Evolutionary conservation across 2,888 invertebrate species (phyloP).

Genomic region (Myopa tessellatipennis): DNA sequence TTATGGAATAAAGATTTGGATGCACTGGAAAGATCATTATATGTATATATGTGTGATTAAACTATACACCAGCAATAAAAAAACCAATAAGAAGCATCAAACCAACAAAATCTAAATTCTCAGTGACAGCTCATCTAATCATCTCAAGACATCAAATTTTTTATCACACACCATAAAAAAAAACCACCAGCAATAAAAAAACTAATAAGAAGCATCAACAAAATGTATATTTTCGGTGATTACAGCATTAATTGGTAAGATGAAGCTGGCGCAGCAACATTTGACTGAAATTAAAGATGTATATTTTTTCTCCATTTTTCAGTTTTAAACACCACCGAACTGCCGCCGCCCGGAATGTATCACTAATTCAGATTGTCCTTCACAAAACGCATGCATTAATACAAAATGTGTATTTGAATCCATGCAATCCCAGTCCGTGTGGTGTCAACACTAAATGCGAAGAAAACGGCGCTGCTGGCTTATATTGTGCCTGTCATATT

Average conservation of each 20-base stretch:
- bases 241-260: slow-evolving; percentile 76
- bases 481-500: slow-evolving; percentile 74
- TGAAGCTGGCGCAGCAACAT: not conserved
- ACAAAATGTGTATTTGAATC: slow-evolving; percentile 70
- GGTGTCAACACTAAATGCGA: slow-evolving; percentile 79
- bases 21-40: too few species aligned
- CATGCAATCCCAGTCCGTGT: slow-evolving; percentile 71
- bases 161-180: slow-evolving; percentile 68
- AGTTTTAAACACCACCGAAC: slow-evolving; percentile 76
- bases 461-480: slow-evolving; percentile 78
- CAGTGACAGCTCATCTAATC: too few species aligned
- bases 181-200: too few species aligned
- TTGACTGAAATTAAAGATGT: not conserved
- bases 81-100: too few species aligned
- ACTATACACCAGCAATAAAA: too few species aligned
- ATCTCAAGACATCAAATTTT: too few species aligned
- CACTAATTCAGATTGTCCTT: slow-evolving; percentile 74
- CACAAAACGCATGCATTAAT: slow-evolving; percentile 71
- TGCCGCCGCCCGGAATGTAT: slow-evolving; percentile 77
- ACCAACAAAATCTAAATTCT: too few species aligned
- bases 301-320: slow-evolving; percentile 70
- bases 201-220: slow-evolving; percentile 74
- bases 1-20: too few species aligned
- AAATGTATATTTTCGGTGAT: slow-evolving; percentile 87
- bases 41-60: too few species aligned